Base-by-base conservation (phyloP, 1,140 invertebrate species). In the Formica selysi region DNA sequence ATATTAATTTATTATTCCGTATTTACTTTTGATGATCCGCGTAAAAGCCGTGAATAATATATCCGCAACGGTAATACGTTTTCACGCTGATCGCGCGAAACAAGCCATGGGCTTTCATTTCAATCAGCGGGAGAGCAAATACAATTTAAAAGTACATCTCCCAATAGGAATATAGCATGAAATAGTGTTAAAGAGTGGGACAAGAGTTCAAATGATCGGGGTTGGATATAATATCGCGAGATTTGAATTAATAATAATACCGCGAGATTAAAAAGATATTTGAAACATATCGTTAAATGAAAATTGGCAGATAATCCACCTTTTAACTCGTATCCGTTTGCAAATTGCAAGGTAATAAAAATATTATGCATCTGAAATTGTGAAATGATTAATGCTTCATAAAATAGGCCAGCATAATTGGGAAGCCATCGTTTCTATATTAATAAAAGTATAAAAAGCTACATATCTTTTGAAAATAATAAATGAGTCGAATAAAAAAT, bases 1-100 rank as follows among this genome's bases (percentile, higher is more conserved):
- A 13, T 71, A 81, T 81, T 44, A 71, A 81, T 80, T 70, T 70
- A 70, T 71, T 71, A 71, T 81, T 71, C 64, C n/a, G 26, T 41
- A 13, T 79, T 36, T 44, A 67, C 44, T 67, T 79, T 68, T 68
- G 44, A 68, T 51, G 51, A 81, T 70, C 44, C 51, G 16, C 13
- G 38, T 65, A 65, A 68, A 68, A 38, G n/a, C 36, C 19, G 64
- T 57, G 32, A 80, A 80, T 70, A 80, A 80, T 70, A 38, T 80
- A 80, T 80, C 36, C 44, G 36, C 32, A 79, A 44, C 59, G 41
- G 29, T 65, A 48, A 80, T 80, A 68, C 44, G 16, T 54, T 78
- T 51, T 68, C 76, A 41, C 76, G 44, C 64, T 80, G 64, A 22
- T 13, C 5, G 64, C 26, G 64, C 22, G 41, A 19, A 51, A 68